Conservation (phyloP, 2,113 vertebrate genomes). For the Malurus elegans region DNA sequence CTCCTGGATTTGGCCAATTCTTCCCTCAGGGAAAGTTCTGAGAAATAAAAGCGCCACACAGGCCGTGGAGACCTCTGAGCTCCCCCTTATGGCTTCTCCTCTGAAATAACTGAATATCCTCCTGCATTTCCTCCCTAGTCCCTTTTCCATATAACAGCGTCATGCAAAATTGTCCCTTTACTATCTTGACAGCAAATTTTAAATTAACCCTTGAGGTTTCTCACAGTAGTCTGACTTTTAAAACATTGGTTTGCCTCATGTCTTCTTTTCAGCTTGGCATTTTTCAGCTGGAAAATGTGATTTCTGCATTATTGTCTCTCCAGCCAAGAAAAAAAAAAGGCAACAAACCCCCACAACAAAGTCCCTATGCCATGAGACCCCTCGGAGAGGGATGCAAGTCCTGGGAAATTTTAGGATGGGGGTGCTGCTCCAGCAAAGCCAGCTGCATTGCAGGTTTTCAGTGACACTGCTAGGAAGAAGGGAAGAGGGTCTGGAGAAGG, state of each 20-base stretch:
- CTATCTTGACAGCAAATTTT: background rate
- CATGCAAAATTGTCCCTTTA: background rate
- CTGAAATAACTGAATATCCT: background rate
- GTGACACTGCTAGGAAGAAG: background rate
- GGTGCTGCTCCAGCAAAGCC: background rate
- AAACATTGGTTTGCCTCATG: background rate
- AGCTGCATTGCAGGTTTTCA: background rate
- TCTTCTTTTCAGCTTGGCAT: background rate
- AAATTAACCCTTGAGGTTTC: background rate
- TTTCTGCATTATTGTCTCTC: background rate
- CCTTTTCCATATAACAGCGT: background rate
- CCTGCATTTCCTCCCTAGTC: background rate
- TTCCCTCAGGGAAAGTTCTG: too few relatives aligned
- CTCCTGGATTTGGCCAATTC: too few relatives aligned
- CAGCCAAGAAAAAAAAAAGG: background rate
- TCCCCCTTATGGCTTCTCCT: background rate
- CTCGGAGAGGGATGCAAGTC: background rate
- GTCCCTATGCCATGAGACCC: fast-evolving
- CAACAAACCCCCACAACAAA: fast-evolving
- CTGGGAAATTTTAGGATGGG: background rate
- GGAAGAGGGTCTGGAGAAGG: background rate
- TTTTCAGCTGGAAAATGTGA: background rate
- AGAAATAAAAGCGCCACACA: background rate
- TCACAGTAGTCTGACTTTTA: background rate
- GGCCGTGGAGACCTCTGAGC: background rate